phyloP scores from a whole-genome alignment of 2,797 vertebrate species.

The Danio albolineatus region DNA sequence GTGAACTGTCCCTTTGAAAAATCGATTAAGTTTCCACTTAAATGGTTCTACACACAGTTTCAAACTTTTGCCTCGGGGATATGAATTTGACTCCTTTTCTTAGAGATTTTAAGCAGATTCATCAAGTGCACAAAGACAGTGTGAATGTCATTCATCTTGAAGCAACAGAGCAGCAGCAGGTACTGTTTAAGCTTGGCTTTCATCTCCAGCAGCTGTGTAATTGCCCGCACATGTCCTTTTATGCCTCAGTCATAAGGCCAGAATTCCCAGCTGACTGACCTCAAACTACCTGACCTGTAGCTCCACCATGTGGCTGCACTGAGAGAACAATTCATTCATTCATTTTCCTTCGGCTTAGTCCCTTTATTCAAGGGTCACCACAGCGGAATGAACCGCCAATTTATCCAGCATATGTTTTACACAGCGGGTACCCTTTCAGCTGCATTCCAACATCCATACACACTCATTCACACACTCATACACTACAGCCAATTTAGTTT shows the following conservation, averaged over 20 bases:
- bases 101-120: background rate
- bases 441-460: too few species aligned
- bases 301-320: slow-evolving; percentile 37
- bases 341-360: too few species aligned
- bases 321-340: background rate
- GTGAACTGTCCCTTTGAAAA: background rate
- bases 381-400: too few species aligned
- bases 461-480: too few species aligned
- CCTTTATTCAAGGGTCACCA: too few species aligned
- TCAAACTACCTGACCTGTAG: slow-evolving; percentile 6
- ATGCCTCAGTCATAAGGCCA: background rate
- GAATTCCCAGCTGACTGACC: background rate
- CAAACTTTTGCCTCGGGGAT: background rate
- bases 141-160: background rate
- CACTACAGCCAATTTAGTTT: too few species aligned
- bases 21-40: background rate
- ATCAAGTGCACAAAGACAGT: background rate
- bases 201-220: background rate
- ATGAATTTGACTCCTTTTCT: background rate
- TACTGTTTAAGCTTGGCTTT: background rate
- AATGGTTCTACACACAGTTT: background rate
- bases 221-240: slow-evolving; percentile 15
- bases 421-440: too few species aligned
- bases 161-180: slow-evolving; percentile 10
- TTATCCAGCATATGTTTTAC: too few species aligned